Base-by-base conservation (phyloP, 2,797 vertebrate species). In the Meriones psammophilus region DNA sequence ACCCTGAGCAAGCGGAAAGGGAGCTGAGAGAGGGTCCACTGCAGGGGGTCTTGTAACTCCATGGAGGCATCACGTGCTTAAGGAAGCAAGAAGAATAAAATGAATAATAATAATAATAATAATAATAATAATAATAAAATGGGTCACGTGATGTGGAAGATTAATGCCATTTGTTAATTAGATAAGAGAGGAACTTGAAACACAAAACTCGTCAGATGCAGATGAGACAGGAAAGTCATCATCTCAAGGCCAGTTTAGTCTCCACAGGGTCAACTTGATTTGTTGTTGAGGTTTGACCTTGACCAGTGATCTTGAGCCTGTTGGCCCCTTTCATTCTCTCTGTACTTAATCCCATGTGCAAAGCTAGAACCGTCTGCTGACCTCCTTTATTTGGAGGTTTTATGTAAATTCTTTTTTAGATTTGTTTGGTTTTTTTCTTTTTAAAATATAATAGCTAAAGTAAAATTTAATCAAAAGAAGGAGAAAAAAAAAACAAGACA, bases 361-460 rank as follows among this genome's bases (percentile, higher is more conserved):
- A 33, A 30, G 7, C 42, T 56, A 62, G 84, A 50, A 62, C 3
- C 1, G 60, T 91, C 81, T 85, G 56, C 50, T 83, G 24, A 64
- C n/a, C 62, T 94, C 28, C 79, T 64, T 79, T 88, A 60, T 74
- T 83, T 71, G 71, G 12, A 93, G 88, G 66, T 74, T 85, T 93
- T 86, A 26, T 39, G 24, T 22, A 93, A 96, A 77, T 71, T 36
- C 8, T 84, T 64, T 58, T 87, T 46, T 54, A 14, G 39, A 54
- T 88, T 92, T 94, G n/a, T 80, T 80, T 12, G 8, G 91, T 56
- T 42, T 87, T 89, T 84, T 92, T 39, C 36, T 58, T 86, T 89
- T 92, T 58, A 85, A 96, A 89, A 20, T 5, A 56, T 88, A 56
- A 87, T 88, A 95, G 39, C 36, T 64, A 86, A 76, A 81, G 36